phyloP scores from a whole-genome alignment of 2,888 invertebrate genomes.

The Platycheirus albimanus region DNA sequence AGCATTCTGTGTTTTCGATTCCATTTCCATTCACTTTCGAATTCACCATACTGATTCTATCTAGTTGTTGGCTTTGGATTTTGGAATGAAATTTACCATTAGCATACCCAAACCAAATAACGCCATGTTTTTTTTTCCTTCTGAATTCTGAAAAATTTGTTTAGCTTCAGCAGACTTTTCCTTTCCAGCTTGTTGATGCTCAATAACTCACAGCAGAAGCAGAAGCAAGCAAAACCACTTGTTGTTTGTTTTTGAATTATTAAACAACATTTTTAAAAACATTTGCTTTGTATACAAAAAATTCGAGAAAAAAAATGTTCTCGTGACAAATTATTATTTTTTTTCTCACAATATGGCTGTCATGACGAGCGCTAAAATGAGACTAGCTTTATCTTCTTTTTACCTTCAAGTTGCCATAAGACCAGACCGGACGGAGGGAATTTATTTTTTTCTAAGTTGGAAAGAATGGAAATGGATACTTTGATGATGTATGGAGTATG shows the following conservation, averaged over 20 bases:
- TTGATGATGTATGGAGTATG: too few species aligned
- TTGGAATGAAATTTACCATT: background rate
- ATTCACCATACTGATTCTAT: background rate
- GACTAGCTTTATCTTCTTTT: constrained; percentile 78
- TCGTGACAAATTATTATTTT: constrained; percentile 27
- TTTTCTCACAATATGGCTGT: constrained; percentile 75
- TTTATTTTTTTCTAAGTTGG: background rate
- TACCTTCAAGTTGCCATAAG: constrained; percentile 64
- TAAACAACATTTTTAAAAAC: constrained; percentile 18
- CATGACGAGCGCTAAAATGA: constrained; percentile 77
- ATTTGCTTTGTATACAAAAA: constrained; percentile 29
- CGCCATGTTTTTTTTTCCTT: constrained; percentile 61
- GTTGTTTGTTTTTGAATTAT: constrained; percentile 13
- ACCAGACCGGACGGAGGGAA: background rate
- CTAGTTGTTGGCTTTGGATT: too few species aligned
- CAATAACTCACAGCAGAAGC: constrained; percentile 40
- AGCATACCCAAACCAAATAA: background rate
- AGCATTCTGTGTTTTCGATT: background rate
- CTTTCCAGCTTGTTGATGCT: background rate
- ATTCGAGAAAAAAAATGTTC: constrained; percentile 22
- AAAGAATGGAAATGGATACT: background rate
- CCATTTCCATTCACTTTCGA: background rate
- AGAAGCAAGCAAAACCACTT: constrained; percentile 33
- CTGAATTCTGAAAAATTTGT: too few species aligned
- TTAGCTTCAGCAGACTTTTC: constrained; percentile 12